phyloP scores from a whole-genome alignment of 2,113 vertebrate species.

The Corydoras maculifer region DNA sequence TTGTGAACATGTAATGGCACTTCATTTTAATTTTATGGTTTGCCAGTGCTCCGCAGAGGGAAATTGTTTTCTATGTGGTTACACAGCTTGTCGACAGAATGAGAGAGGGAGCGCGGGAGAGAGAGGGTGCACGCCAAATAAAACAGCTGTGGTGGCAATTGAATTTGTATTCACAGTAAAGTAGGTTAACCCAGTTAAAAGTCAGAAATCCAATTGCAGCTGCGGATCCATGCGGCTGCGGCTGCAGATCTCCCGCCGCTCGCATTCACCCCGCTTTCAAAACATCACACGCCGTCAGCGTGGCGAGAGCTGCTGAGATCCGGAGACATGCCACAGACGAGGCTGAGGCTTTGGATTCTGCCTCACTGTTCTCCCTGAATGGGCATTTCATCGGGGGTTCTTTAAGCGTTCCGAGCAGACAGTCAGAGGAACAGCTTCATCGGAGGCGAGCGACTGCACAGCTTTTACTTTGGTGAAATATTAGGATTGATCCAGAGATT shows the following conservation, averaged over 20 bases:
- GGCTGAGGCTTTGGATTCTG: constrained; percentile 7
- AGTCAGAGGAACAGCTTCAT: constrained; percentile 8
- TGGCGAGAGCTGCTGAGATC: constrained; percentile 59
- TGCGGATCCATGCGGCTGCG: constrained; percentile 62
- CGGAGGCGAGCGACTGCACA: constrained; percentile 48
- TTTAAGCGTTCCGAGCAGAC: neutral
- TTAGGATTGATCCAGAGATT: too few species aligned
- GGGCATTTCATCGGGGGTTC: neutral
- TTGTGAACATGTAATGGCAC: constrained; percentile 60
- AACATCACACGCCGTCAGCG: constrained; percentile 65
- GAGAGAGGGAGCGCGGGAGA: constrained; percentile 23
- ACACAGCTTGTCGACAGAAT: constrained; percentile 58
- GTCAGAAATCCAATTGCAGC: constrained; percentile 70
- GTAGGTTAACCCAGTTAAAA: constrained; percentile 75
- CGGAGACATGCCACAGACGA: constrained; percentile 42
- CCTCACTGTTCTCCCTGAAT: neutral
- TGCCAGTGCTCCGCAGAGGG: constrained; percentile 64
- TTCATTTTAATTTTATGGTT: constrained; percentile 72
- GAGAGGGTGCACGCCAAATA: constrained; percentile 60
- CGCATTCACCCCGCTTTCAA: constrained; percentile 63
- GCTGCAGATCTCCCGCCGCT: constrained; percentile 64
- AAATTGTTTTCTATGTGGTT: constrained; percentile 68
- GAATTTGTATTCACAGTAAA: constrained; percentile 76
- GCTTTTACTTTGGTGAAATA: constrained; percentile 30
- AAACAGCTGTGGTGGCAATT: constrained; percentile 70